These are phyloP conservation scores for Mandrillus leucophaeus DNA, from an alignment of 2,113 vertebrate genomes.

Conservation along the genomic window DNA sequence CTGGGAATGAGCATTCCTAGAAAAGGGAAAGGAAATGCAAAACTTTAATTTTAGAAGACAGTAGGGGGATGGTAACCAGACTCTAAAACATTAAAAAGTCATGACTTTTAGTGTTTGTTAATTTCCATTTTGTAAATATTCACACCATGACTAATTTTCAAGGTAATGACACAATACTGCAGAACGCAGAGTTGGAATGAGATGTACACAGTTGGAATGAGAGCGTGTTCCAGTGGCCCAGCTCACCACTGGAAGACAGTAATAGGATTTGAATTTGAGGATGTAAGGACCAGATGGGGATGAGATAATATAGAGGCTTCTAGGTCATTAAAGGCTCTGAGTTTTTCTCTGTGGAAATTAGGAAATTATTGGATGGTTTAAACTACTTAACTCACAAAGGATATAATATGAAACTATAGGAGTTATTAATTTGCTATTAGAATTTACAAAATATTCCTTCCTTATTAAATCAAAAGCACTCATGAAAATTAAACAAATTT, in stretches of 20 bases:
- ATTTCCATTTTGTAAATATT: neutral
- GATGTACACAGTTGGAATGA: rapidly evolving
- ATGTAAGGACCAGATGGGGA: no score
- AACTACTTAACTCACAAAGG: neutral
- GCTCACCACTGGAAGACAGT: neutral
- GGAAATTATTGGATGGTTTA: neutral
- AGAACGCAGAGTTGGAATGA: no score
- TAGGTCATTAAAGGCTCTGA: neutral
- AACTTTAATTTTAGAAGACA: neutral
- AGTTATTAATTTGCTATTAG: neutral
- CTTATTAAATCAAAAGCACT: neutral
- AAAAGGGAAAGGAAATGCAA: neutral
- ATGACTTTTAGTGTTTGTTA: neutral
- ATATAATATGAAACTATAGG: neutral
- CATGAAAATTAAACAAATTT: neutral
- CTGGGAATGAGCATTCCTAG: neutral
- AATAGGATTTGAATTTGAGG: no score
- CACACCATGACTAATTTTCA: neutral
- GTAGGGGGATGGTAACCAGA: neutral
- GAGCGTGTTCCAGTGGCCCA: no score
- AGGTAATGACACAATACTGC: no score
- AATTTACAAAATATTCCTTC: neutral
- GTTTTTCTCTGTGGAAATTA: neutral
- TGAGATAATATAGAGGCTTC: rapidly evolving
- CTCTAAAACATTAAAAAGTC: neutral